phyloP scores from a whole-genome alignment of 2,888 invertebrate genomes.

The Phyllotreta cruciferae region DNA sequence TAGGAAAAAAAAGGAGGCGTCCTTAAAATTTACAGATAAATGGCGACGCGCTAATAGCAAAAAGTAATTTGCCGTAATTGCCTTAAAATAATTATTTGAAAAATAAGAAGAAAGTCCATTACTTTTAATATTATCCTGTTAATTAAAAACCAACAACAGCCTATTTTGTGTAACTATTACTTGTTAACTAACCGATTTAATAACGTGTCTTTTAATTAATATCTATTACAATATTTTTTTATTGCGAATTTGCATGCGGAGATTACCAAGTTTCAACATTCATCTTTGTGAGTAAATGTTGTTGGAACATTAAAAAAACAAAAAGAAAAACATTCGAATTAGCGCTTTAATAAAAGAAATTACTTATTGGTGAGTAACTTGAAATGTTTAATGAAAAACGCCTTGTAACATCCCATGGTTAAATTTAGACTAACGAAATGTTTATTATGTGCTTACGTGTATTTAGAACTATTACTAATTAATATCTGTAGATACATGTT shows the following conservation, averaged over 20 bases:
- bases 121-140: background rate
- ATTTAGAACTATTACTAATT: constrained; percentile 29
- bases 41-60: constrained; percentile 14
- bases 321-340: background rate
- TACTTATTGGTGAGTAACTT: background rate
- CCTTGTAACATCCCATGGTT: constrained; percentile 29
- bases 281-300: too few relatives aligned
- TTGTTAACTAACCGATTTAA: too few relatives aligned
- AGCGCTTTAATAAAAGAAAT: background rate
- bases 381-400: constrained; percentile 20
- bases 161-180: too few relatives aligned
- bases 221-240: too few relatives aligned
- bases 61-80: constrained; percentile 27
- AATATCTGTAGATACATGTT: constrained; percentile 19
- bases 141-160: background rate
- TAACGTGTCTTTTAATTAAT: too few relatives aligned
- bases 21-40: constrained; percentile 23
- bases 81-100: constrained; percentile 16
- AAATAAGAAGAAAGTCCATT: constrained; percentile 30
- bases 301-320: too few relatives aligned
- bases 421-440: constrained; percentile 40
- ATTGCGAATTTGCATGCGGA: too few relatives aligned
- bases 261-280: too few relatives aligned
- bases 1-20: constrained; percentile 27
- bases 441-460: constrained; percentile 33